Base-by-base conservation (phyloP, 2,113 vertebrate species). In the Kryptolebias marmoratus region DNA sequence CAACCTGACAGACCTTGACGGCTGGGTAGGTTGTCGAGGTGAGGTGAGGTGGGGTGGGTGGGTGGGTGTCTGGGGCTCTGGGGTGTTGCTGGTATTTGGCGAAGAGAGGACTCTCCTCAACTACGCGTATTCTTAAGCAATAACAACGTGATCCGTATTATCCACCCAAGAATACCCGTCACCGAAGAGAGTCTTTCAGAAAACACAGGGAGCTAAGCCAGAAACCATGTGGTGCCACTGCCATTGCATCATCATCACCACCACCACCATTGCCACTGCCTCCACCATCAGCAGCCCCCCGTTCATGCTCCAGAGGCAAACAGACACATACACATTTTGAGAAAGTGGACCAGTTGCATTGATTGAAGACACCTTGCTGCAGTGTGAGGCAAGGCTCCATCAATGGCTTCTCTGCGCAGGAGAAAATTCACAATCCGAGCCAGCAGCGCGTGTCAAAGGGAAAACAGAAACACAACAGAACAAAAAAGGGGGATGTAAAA, bases 101-200 rank as follows among this genome's bases (percentile, higher is more conserved):
- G 97, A 95, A 95, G 97, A 95, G 93, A 94, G 95, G 96, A 99
- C 98, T 98, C 97, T 98, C 98, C 97, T 99, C 98, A 96, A 99
- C 98, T 99, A 99, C 98, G 97, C 97, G 97, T 99, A 99, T 99
- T 99, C 98, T 99, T 99, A 99, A 99, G 98, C 98, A 99, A 99
- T 98, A 99, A 99, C 98, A 99, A 99, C 98, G 97, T 97, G 96
- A 98, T 98, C 97, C 97, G 97, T 99, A 99, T 99, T 99, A 99
- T 99, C 97, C 97, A 99, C 98, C 98, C 97, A 99, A 99, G 98
- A 99, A 99, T 99, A 99, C 98, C 97, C 98, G 98, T 99, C 97
- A 98, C 97, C 98, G 98, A 98, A 99, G 96, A 98, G 97, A 99
- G 96, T 96, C 96, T 95, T 94, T 86, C 82, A 76, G 83, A 32